These are phyloP conservation scores for Aporrectodea caliginosa DNA, from an alignment of 1,140 invertebrate species.

Conservation along the genomic window DNA sequence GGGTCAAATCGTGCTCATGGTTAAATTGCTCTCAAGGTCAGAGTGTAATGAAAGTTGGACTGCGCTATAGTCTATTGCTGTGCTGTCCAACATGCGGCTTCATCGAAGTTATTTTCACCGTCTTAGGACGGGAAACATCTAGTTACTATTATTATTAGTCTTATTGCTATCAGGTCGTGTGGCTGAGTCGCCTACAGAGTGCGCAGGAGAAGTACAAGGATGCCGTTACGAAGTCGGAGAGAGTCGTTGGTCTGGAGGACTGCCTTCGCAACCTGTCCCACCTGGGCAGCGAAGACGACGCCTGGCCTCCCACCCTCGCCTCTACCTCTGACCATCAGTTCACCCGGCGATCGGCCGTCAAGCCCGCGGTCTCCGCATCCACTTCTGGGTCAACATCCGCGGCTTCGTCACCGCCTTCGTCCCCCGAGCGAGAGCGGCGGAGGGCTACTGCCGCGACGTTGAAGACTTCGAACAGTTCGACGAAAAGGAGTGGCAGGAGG, in stretches of 20 bases:
- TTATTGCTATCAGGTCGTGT: background rate
- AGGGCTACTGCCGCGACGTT: background rate
- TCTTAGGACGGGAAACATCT: too few relatives aligned
- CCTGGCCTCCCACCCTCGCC: background rate
- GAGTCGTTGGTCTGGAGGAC: background rate
- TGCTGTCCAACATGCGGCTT: too few relatives aligned
- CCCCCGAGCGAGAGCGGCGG: background rate
- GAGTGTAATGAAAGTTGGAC: too few relatives aligned
- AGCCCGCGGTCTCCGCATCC: background rate
- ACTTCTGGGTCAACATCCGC: background rate
- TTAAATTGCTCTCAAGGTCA: too few relatives aligned
- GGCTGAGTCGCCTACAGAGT: background rate
- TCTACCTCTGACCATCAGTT: background rate
- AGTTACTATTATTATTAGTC: too few relatives aligned
- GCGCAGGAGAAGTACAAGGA: background rate
- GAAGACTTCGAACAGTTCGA: background rate
- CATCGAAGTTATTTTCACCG: too few relatives aligned
- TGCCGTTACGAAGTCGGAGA: background rate
- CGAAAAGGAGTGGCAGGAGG: background rate
- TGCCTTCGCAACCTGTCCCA: background rate
- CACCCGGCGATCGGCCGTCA: background rate
- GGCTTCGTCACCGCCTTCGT: background rate
- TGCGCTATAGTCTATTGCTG: too few relatives aligned
- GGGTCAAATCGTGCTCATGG: too few relatives aligned
- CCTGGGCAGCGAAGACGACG: background rate